Evolutionary conservation across 2,888 invertebrate species (phyloP).

Genomic region (Minunthozetes semirufus): DNA sequence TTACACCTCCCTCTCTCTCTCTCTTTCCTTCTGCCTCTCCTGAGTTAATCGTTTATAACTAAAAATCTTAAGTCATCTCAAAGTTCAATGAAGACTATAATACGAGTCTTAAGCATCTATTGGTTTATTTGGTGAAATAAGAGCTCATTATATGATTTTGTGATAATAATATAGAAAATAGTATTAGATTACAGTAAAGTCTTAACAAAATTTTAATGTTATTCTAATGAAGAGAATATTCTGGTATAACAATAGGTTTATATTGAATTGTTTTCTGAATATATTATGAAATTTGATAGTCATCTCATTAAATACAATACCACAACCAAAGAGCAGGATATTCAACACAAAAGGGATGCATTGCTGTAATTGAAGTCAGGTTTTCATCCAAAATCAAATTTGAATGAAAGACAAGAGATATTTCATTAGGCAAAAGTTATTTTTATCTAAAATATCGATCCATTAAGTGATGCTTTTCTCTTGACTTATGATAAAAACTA

Average conservation of each 20-base stretch:
- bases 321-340: background rate
- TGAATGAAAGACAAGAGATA: too few species aligned
- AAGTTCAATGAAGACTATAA: background rate
- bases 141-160: background rate
- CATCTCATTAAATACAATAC: background rate
- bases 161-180: background rate
- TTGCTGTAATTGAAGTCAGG: too few species aligned
- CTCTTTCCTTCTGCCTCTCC: too few species aligned
- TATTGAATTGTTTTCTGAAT: background rate
- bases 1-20: too few species aligned
- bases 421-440: background rate
- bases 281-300: background rate
- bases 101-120: background rate
- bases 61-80: background rate
- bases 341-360: too few species aligned
- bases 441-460: background rate
- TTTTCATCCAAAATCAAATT: too few species aligned
- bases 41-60: background rate
- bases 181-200: background rate
- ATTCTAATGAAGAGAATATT: background rate
- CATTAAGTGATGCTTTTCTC: background rate
- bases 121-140: background rate
- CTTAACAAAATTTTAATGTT: background rate
- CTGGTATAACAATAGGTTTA: too few species aligned
- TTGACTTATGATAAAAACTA: too few species aligned